A percentile compares a stretch with the other conserved stretches of the same genome.
Evolutionary conservation across 2,797 vertebrate species (phyloP).

Genomic region (Lophotriccus pileatus): DNA sequence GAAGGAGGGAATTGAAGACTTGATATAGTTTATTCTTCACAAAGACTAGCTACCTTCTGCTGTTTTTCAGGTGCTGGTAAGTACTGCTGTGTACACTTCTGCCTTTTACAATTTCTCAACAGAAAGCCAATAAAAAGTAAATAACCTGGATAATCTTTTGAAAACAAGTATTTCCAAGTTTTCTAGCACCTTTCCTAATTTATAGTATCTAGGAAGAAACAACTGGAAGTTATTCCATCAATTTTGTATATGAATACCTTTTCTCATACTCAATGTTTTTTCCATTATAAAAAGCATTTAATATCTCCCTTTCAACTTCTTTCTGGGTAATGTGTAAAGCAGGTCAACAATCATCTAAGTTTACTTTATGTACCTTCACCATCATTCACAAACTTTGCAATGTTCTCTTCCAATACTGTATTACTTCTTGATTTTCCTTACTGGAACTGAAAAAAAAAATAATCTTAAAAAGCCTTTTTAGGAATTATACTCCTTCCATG

Average conservation of each 20-base stretch:
- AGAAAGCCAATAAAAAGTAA: neutral
- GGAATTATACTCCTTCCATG: neutral
- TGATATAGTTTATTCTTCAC: neutral
- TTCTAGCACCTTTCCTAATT: neutral
- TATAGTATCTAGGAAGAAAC: neutral
- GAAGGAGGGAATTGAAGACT: neutral
- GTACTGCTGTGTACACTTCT: neutral
- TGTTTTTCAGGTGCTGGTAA: neutral
- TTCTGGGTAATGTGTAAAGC: neutral
- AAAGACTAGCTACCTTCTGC: neutral
- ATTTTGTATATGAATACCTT: neutral
- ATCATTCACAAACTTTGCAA: neutral
- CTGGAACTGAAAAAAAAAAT: neutral
- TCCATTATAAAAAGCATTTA: neutral
- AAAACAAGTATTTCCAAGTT: neutral
- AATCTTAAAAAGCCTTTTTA: neutral
- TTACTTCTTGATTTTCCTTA: neutral
- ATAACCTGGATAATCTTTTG: neutral
- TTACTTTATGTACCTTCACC: neutral
- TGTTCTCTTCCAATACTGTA: neutral
- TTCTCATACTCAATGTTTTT: neutral
- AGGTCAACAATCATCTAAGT: neutral
- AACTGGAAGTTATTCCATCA: neutral
- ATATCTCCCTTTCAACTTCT: neutral
- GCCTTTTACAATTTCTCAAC: neutral